Evolutionary conservation across 2,888 invertebrate genomes (phyloP), one percentile per base, ranked within the genome.

Genomic region (Eristalis intricaria): DNA sequence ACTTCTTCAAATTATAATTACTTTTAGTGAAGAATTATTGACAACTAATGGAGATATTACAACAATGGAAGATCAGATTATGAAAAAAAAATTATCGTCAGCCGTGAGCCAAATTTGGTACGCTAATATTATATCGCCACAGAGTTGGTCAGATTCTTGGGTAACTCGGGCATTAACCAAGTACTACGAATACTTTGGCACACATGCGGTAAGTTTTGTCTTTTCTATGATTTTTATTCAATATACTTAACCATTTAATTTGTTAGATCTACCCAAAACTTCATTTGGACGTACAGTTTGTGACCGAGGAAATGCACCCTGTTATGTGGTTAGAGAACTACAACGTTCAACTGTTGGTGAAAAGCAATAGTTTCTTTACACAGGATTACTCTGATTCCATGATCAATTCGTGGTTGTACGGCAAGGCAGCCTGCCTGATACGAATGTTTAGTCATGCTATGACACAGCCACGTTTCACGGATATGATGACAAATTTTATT

Each of bases 251-350:
- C 4, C 4, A 19, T 43, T 4, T 8, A 15, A 43, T 90, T 88
- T 92, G 93, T 22, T 82, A 96, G 96, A 94, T 95, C 4, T 94
- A 95, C 89, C 93, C 93, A 0, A 92, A 94, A 4, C 96, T 96
- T 95, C 95, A 95, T 64, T 91, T 96, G 71, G 94, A 94, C 69
- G 94, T 95, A 8, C 96, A 96, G 89, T 97, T 96, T 90, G 95
- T 96, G 1, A 93, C 94, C 0, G 95, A 96, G 38, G 95, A 96
- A 90, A 89, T 96, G 0, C 97, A 97, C 88, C 91, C 93, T 0
- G 94, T 95, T 13, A 92, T 96, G 19, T 92, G 92, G 0, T 90
- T 90, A n/a, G 96, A 96, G n/a, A n/a, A 43, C 43, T 43, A n/a
- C 15, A n/a, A 43, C n/a, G 19, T 43, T 4, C n/a, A 43, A n/a